These are phyloP conservation scores for Phalacrocorax pelagicus DNA, from an alignment of 2,113 vertebrate species.

Conservation along the genomic window DNA sequence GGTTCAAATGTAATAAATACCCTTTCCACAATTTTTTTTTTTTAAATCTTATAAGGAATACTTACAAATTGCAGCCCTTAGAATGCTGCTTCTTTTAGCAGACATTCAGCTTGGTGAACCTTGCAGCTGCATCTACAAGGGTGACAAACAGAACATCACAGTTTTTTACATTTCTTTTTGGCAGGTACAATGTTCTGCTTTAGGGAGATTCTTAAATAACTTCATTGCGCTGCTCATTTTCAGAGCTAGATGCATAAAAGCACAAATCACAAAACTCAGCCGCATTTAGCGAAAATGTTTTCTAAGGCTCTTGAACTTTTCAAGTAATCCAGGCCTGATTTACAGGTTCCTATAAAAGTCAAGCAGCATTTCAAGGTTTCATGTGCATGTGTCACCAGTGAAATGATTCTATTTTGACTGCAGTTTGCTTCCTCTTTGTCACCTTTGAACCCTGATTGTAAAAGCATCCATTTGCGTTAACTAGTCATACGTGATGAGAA, in stretches of 20 bases:
- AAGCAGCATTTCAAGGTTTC: constrained; percentile 38
- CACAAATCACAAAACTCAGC: constrained; percentile 14
- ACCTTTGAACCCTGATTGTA: neutral
- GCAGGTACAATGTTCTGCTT: neutral
- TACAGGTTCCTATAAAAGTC: constrained; percentile 46
- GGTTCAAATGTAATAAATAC: neutral
- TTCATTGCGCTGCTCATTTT: neutral
- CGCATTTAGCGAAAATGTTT: constrained; percentile 1
- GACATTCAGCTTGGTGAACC: neutral
- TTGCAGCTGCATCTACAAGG: neutral
- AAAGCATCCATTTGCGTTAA: neutral
- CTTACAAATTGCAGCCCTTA: neutral
- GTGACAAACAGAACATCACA: neutral
- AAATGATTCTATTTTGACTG: neutral
- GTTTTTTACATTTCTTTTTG: neutral
- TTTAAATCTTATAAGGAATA: neutral
- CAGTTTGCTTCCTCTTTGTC: neutral
- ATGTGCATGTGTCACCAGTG: neutral
- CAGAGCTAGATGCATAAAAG: neutral
- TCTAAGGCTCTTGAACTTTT: constrained; percentile 39
- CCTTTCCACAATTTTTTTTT: neutral
- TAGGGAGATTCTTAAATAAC: neutral
- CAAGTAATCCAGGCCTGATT: constrained; percentile 34
- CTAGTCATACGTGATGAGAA: neutral
- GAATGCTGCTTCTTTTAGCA: neutral